Conservation (phyloP, 2,113 vertebrate genomes). For the Tenebrosternarchus preto region DNA sequence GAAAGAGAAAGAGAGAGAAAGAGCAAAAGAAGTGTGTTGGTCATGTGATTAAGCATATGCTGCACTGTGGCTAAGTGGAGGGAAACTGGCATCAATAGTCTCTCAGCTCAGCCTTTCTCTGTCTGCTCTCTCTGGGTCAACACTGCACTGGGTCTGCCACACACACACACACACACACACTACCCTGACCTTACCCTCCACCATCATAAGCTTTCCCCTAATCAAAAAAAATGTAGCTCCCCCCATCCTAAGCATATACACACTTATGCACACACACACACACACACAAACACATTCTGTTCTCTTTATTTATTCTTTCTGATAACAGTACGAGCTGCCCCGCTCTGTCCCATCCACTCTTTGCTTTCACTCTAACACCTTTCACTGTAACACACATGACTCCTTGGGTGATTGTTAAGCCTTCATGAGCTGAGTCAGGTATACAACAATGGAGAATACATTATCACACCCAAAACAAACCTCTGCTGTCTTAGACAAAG, state of each 20-base stretch:
- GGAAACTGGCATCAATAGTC: slow-evolving; percentile 51
- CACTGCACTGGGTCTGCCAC: too few species aligned
- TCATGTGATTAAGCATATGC: not conserved
- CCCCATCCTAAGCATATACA: slow-evolving; percentile 3
- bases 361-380: too few species aligned
- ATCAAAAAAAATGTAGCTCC: slow-evolving; percentile 58
- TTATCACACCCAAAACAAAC: too few species aligned
- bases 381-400: too few species aligned
- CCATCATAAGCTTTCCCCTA: slow-evolving; percentile 1
- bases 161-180: not conserved
- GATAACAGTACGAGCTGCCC: too few species aligned
- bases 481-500: too few species aligned
- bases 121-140: slow-evolving; percentile 56
- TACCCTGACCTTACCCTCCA: slow-evolving; percentile 56
- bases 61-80: slow-evolving; percentile 43
- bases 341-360: too few species aligned
- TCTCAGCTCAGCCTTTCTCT: slow-evolving; percentile 60
- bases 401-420: too few species aligned
- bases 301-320: too few species aligned
- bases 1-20: not conserved
- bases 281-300: not conserved
- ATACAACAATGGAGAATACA: too few species aligned
- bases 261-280: slow-evolving; percentile 40
- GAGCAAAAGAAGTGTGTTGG: not conserved
- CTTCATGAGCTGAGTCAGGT: too few species aligned